phyloP scores from a whole-genome alignment of 2,113 vertebrate species.

The Poecile atricapillus region DNA sequence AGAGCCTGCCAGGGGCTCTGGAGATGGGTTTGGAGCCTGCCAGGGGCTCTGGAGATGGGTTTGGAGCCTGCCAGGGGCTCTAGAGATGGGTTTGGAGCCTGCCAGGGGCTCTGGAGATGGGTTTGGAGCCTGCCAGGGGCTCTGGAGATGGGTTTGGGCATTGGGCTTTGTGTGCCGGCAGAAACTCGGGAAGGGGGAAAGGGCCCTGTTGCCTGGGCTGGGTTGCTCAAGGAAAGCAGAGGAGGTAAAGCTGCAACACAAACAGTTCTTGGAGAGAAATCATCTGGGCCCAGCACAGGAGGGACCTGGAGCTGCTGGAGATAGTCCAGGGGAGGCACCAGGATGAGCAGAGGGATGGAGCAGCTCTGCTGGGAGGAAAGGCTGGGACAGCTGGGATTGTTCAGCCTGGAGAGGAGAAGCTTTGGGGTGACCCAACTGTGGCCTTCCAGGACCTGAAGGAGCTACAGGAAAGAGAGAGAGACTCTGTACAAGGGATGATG shows the following conservation, averaged over 20 bases:
- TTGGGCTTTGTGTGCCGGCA: not conserved
- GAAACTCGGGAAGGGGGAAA: not conserved
- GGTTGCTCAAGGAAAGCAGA: not conserved
- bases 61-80: no score
- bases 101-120: no score
- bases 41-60: no score
- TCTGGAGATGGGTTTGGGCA: not conserved
- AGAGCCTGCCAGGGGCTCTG: no score
- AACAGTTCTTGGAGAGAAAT: not conserved
- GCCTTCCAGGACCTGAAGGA: accelerated
- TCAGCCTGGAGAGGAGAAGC: not conserved
- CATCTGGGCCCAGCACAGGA: not conserved
- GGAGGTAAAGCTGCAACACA: not conserved
- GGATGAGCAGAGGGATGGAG: not conserved
- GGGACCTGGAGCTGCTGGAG: not conserved
- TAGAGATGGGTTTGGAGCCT: no score
- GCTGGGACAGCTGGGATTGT: not conserved
- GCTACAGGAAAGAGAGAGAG: accelerated
- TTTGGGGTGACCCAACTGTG: accelerated
- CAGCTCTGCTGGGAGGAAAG: not conserved
- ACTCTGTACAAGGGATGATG: not conserved
- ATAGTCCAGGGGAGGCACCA: not conserved
- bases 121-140: no score
- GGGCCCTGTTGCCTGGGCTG: not conserved
- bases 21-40: no score